Conservation (phyloP, 2,797 vertebrate genomes). For the Graptemys geographica region DNA sequence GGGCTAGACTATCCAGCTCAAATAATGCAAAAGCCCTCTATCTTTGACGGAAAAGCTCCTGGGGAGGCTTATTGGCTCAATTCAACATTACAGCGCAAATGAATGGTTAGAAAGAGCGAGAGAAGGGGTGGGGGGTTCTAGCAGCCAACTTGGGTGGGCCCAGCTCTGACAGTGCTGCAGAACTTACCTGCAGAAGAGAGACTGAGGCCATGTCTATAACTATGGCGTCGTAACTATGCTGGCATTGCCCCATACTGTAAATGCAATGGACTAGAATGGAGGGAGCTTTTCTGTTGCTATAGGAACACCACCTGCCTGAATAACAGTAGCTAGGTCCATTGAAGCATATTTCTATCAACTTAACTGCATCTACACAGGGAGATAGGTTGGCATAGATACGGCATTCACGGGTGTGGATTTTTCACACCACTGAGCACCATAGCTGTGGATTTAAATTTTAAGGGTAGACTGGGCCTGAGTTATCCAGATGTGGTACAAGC, state of each 20-base stretch:
- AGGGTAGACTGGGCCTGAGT: neutral
- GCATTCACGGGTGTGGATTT: neutral
- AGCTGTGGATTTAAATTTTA: neutral
- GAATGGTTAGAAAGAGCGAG: neutral
- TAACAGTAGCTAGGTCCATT: neutral
- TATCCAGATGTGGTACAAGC: neutral
- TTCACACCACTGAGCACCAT: neutral
- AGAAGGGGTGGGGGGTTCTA: neutral
- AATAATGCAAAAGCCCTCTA: neutral
- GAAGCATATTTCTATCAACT: neutral
- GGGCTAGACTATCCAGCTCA: neutral
- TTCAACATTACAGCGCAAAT: neutral
- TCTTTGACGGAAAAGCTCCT: neutral
- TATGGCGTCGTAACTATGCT: too few species aligned
- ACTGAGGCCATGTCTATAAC: neutral
- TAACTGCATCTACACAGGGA: neutral
- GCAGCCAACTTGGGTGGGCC: neutral
- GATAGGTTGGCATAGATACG: neutral
- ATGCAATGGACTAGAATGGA: neutral
- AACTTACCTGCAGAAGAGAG: neutral
- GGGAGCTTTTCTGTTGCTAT: neutral
- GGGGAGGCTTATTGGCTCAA: neutral
- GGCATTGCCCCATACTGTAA: neutral
- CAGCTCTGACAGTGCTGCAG: neutral
- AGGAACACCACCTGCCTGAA: neutral